Conservation (phyloP, 2,888 invertebrate genomes). For the Dryadula phaetusa region DNA sequence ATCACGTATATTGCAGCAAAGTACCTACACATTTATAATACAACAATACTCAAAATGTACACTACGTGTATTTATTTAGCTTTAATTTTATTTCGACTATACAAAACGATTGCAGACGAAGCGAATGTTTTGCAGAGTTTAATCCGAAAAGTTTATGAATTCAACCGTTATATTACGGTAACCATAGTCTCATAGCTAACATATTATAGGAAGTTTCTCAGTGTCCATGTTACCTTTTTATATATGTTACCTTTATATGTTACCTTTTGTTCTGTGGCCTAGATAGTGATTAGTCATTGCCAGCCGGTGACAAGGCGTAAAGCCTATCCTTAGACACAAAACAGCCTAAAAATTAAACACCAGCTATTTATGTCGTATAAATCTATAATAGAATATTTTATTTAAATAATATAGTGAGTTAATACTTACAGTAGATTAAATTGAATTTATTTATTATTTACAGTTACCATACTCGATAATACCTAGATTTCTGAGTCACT, state of each 20-base stretch:
- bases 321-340: not conserved
- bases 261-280: slow-evolving; percentile 51
- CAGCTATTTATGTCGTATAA: not conserved
- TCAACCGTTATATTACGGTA: slow-evolving; percentile 67
- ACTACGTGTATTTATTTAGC: slow-evolving; percentile 21
- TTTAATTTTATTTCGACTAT: slow-evolving; percentile 27
- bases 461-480: not conserved
- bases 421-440: not conserved
- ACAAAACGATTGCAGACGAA: slow-evolving; percentile 46
- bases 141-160: slow-evolving; percentile 60
- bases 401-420: not conserved
- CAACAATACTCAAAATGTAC: slow-evolving; percentile 21
- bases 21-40: slow-evolving; percentile 6
- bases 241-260: slow-evolving; percentile 41
- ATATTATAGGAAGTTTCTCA: slow-evolving; percentile 42
- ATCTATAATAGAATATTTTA: not conserved
- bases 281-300: slow-evolving; percentile 47
- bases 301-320: slow-evolving; percentile 1
- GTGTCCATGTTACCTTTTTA: too few species aligned
- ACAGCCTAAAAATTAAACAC: not conserved
- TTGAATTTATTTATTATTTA: not conserved
- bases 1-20: not conserved
- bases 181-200: slow-evolving; percentile 48
- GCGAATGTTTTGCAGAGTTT: slow-evolving; percentile 48
- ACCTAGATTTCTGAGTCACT: not conserved